These are phyloP conservation scores for Bruchidius siliquastri DNA, from an alignment of 2,888 invertebrate genomes.

Conservation along the genomic window DNA sequence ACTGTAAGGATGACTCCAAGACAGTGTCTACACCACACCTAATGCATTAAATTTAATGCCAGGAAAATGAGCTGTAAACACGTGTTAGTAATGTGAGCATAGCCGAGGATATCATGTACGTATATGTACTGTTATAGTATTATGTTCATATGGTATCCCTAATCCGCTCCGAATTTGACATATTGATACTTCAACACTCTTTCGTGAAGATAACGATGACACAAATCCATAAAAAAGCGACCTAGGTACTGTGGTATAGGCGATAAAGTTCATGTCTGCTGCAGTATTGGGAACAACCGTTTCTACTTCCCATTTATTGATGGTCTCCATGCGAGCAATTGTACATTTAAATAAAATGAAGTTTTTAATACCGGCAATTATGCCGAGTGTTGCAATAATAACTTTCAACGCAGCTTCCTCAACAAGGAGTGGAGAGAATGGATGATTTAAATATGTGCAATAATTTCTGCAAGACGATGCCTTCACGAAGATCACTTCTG, in stretches of 20 bases:
- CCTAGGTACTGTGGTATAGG: neutral
- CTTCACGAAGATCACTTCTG: neutral
- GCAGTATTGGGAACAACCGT: slow-evolving; percentile 3
- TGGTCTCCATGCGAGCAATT: neutral
- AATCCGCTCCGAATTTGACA: neutral
- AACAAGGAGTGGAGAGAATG: neutral
- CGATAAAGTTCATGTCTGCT: slow-evolving; percentile 1
- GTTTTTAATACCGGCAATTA: neutral
- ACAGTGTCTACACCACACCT: too few relatives aligned
- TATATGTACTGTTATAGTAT: neutral
- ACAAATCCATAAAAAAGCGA: neutral
- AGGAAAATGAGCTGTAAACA: too few relatives aligned
- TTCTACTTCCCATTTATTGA: slow-evolving; percentile 5
- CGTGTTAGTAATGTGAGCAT: too few relatives aligned
- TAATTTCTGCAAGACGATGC: neutral
- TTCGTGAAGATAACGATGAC: neutral
- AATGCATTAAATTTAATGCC: too few relatives aligned
- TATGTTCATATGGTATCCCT: neutral
- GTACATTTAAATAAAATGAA: neutral
- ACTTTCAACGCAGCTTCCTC: neutral
- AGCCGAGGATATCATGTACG: neutral
- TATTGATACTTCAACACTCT: neutral
- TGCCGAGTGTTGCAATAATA: neutral
- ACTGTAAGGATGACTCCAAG: too few relatives aligned
- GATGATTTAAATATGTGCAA: neutral